Evolutionary conservation across 2,113 vertebrate genomes (phyloP), one percentile per base, ranked within the genome.

Genomic region (Nanger granti): DNA sequence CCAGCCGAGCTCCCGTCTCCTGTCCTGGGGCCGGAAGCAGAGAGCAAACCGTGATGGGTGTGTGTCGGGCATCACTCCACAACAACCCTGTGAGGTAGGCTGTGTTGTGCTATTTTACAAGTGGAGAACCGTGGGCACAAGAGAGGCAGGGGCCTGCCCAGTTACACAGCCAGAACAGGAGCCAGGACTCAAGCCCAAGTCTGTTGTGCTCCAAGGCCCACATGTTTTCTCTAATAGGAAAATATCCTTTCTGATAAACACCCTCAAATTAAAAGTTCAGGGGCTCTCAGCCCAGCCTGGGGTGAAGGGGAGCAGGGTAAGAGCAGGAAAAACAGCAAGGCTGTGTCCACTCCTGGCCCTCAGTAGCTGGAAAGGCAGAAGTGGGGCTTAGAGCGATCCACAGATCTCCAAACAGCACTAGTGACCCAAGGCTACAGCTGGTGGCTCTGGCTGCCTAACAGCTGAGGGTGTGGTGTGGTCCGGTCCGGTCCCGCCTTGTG

Each of bases 81-180:
- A 44, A 91, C 88, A 88, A 88, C 92, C 96, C 95, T 82, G 79
- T 59, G 98, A 98, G 97, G 98, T 97, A 97, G 97, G 96, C 92
- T 94, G 97, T 3, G 83, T 92, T 95, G 96, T 96, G 89, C 91
- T 97, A 86, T 62, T 93, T 89, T 97, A 94, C 62, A 97, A 87
- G 84, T 3, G 29, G 76, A 55, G 89, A 95, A 52, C 64, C 8
- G 24, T 89, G 82, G 89, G 86, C 84, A 89, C 92, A 31, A 31
- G 41, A 83, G 31, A 92, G 86, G 89, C 47, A 15, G 55, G 9
- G 54, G 86, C 89, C 57, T 29, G 55, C 91, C 85, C 18, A 22
- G 47, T 96, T 28, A 93, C 55, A n/a, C 91, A 73, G 89, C 34
- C 37, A 79, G 69, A 83, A 55, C 31, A 66, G 49, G 79, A 92